phyloP scores from a whole-genome alignment of 2,888 invertebrate genomes.

The Gymnocheta viridis region DNA sequence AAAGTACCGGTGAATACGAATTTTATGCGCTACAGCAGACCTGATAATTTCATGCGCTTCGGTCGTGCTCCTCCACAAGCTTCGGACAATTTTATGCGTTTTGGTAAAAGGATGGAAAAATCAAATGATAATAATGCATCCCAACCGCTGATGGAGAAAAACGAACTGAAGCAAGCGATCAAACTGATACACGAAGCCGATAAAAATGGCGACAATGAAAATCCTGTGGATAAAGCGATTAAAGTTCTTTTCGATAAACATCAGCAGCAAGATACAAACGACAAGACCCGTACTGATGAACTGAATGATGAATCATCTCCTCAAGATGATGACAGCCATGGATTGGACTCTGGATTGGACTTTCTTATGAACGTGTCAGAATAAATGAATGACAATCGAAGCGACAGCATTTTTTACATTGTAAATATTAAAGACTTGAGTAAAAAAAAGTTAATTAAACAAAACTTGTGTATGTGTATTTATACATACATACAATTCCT shows the following conservation, averaged over 20 bases:
- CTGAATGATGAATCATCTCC: conserved; percentile 43
- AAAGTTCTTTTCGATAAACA: conserved; percentile 73
- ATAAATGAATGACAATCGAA: conserved; percentile 22
- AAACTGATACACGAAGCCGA: conserved; percentile 68
- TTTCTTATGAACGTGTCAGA: conserved; percentile 68
- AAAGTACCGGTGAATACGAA: conserved; percentile 33
- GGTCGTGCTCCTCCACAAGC: conserved; percentile 72
- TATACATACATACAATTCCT: too few species aligned
- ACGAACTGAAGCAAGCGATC: conserved; percentile 66
- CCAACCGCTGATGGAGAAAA: conserved; percentile 69
- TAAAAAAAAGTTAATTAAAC: not conserved
- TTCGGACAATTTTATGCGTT: conserved; percentile 75
- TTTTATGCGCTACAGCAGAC: conserved; percentile 73
- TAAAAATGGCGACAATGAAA: conserved; percentile 65
- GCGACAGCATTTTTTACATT: not conserved
- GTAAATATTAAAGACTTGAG: conserved; percentile 41
- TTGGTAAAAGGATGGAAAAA: conserved; percentile 74
- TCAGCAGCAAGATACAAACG: conserved; percentile 60
- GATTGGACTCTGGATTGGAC: conserved; percentile 71
- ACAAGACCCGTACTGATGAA: conserved; percentile 48
- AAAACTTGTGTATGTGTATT: conserved; percentile 42
- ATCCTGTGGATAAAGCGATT: conserved; percentile 76
- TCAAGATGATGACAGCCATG: conserved; percentile 45
- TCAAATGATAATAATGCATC: conserved; percentile 71
- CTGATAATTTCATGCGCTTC: conserved; percentile 78